Evolutionary conservation across 2,888 invertebrate species (phyloP), one percentile per base, ranked within the genome.

Genomic region (Mycalesis mineus): DNA sequence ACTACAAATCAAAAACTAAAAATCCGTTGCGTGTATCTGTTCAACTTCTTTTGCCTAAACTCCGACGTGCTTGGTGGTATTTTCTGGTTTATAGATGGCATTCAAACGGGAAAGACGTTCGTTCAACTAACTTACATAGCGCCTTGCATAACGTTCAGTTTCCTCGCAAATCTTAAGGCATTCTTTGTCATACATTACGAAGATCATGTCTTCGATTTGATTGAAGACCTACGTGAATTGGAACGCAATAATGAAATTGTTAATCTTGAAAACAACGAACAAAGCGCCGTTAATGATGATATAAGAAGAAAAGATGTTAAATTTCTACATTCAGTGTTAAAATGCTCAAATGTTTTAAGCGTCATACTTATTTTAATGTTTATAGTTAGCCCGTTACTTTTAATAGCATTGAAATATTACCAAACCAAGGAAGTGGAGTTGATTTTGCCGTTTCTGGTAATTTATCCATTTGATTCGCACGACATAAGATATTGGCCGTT

Each of bases 391-490:
- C 78, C 84, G 0, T 50, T 80, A 0, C 44, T 73, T 17, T 31
- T 81, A 9, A 77, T 75, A 17, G 57, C 55, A 1, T 15, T 74
- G 0, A 77, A 74, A 7, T 86, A 82, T 67, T 64, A 60, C 8
- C 67, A 68, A 14, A 75, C 72, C 0, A 68, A 70, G 1, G 66
- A 76, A 44, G 7, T 80, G 0, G 70, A 77, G 7, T 61, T 78
- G 14, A 37, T 74, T 13, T 51, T 83, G 14, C 84, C 84, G 0
- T 80, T 82, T 58, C 56, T 74, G 0, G 66, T 78, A 15, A 44
- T 71, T n/a, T 86, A 84, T 71, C 85, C 84, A 0, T 82, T 86
- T 52, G 72, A 84, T 65, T 58, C 75, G 8, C 74, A 69, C 33
- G 70, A 77, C 40, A 58, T 75, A 0, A 73, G 60, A 39, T 69